Conservation (phyloP, 2,797 vertebrate genomes). For the Linurgus olivaceus region DNA sequence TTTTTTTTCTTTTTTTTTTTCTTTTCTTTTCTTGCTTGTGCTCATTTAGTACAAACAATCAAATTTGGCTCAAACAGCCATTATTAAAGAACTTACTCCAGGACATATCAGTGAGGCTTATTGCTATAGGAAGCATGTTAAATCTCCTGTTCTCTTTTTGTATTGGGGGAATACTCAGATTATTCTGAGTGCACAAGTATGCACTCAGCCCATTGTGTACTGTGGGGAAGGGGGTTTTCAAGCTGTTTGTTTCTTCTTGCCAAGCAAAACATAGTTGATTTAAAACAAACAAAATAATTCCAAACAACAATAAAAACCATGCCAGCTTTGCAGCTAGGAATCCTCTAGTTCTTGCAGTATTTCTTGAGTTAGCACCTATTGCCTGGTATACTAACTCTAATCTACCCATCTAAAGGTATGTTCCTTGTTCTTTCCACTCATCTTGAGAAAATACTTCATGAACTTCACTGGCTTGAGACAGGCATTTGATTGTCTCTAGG, state of each 20-base stretch:
- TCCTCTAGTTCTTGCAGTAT: neutral
- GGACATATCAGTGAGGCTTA: fast-evolving
- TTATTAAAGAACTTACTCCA: neutral
- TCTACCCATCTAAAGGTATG: neutral
- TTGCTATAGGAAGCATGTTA: neutral
- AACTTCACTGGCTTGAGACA: neutral
- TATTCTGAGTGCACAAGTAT: neutral
- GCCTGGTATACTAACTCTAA: neutral
- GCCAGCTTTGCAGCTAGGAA: neutral
- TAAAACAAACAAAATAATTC: neutral
- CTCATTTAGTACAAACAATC: neutral
- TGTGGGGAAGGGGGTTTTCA: neutral
- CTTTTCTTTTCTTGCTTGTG: neutral
- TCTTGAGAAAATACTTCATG: neutral
- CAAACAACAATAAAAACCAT: neutral
- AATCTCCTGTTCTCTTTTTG: neutral
- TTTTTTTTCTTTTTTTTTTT: too few species aligned
- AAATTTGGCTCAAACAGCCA: neutral
- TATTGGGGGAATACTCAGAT: neutral
- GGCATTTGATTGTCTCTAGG: neutral
- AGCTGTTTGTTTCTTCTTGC: neutral
- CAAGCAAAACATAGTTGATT: neutral
- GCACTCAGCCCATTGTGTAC: neutral
- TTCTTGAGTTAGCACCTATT: neutral
- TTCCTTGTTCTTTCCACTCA: neutral